Base-by-base conservation (phyloP, 1,140 invertebrate species). In the Drosophila prosaltans region DNA sequence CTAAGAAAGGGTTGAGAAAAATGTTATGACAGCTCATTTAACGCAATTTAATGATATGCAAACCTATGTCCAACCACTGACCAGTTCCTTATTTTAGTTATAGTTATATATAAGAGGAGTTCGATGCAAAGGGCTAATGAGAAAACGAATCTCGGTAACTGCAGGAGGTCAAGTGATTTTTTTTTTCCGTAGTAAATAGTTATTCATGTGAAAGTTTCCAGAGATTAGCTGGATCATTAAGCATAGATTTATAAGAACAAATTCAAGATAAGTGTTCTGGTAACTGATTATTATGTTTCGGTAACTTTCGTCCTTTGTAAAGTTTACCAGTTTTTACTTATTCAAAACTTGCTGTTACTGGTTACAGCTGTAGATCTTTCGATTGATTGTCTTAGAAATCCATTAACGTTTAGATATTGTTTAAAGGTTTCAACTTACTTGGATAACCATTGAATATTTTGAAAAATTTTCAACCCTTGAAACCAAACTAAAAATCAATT, bases 11-110 rank as follows among this genome's bases (percentile, higher is more conserved):
- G 75, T 45, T 69, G 62, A 63, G 24, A 40, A 63, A 48, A 75
- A 79, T 84, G 81, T 84, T 84, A 84, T 84, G 81, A 84, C 81
- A 84, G 81, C 81, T 84, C 81, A 80, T 84, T 84, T 84, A 84
- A 84, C 81, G 81, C 75, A 48, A 54, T 30, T 8, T 59, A 60
- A 45, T 36, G 65, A 21, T 54, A 51, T 26, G 28, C 30, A n/a
- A 3, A 51, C 45, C 64, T 72, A 75, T 10, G 58, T 40, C 71
- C 55, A 55, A 36, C 32, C 57, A 60, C 21, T 57, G 26, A 26
- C 36, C 72, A 41, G 51, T 63, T 11, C 9, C 1, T 11, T 26
- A 26, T 16, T 16, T 16, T 43, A 40, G 39, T 40, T 40, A 40
- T 8, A 51, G 7, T 48, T 21, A 11, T 48, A 16, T 51, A 48